Conservation (phyloP, 2,797 vertebrate genomes). For the Centroberyx gerrardi region DNA sequence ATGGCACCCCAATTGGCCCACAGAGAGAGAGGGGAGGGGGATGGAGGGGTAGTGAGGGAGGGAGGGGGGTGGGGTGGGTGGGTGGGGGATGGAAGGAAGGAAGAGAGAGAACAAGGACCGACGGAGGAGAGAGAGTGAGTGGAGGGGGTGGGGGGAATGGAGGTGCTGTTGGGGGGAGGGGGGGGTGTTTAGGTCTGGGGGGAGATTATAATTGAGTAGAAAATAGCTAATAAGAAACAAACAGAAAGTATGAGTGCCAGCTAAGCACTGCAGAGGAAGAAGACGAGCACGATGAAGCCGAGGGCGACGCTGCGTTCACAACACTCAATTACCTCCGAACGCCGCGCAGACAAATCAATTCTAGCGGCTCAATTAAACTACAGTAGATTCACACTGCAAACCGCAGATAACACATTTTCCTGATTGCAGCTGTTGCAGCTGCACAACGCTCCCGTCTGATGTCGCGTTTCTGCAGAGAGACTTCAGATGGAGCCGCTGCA, state of each 20-base stretch:
- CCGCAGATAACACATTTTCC: too few relatives aligned
- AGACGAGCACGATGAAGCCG: not conserved
- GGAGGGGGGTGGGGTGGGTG: not conserved
- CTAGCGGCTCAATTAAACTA: conserved; percentile 10
- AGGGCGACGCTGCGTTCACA: conserved; percentile 7
- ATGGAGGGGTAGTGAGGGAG: not conserved
- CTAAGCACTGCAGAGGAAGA: not conserved
- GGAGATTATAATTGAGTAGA: conserved; percentile 39
- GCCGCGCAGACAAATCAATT: conserved; percentile 3
- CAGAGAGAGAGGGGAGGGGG: conserved; percentile 49
- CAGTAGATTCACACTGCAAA: not conserved
- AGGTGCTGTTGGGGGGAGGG: not conserved
- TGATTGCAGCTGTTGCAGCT: too few relatives aligned
- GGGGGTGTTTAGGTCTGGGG: conserved; percentile 13
- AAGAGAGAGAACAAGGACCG: not conserved
- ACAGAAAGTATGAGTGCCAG: conserved; percentile 3
- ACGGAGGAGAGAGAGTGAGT: not conserved
- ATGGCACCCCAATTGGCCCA: conserved; percentile 74
- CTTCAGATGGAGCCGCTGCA: too few relatives aligned
- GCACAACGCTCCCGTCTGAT: too few relatives aligned
- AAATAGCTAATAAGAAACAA: conserved; percentile 28
- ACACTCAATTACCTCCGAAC: conserved; percentile 16
- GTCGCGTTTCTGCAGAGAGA: too few relatives aligned
- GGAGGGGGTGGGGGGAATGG: not conserved
- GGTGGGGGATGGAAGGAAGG: conserved; percentile 4